These are phyloP conservation scores for Typhlomys cinereus DNA, from an alignment of 2,113 vertebrate genomes.

Conservation along the genomic window DNA sequence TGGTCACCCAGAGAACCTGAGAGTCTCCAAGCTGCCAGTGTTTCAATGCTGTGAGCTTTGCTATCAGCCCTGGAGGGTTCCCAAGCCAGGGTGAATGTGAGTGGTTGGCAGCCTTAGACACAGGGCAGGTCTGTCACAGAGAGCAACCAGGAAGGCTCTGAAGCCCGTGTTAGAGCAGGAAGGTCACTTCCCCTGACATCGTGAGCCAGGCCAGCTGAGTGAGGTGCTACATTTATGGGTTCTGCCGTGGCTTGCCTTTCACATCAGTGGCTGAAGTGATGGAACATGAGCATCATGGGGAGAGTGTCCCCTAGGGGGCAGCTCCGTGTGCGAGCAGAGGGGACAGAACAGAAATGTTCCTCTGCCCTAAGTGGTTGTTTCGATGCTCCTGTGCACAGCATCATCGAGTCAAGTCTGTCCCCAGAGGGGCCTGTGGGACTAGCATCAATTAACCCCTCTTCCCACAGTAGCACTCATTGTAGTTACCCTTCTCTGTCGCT, in stretches of 20 bases:
- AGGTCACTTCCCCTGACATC: neutral
- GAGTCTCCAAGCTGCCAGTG: neutral
- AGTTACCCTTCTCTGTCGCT: too few relatives aligned
- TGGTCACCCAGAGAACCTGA: neutral
- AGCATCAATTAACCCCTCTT: neutral
- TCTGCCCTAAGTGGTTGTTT: neutral
- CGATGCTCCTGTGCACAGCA: neutral
- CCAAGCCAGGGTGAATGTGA: too few relatives aligned
- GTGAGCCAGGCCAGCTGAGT: fast-evolving
- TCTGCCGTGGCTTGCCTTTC: neutral
- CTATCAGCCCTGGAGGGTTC: neutral
- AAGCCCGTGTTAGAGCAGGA: neutral
- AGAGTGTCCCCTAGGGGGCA: neutral
- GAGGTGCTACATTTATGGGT: neutral
- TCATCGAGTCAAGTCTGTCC: neutral
- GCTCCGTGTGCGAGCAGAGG: neutral
- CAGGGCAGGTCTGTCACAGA: neutral
- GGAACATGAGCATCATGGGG: neutral
- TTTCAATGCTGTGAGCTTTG: neutral
- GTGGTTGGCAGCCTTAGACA: neutral
- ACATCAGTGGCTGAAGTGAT: neutral
- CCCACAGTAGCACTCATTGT: neutral
- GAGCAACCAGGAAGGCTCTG: neutral
- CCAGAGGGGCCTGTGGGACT: neutral
- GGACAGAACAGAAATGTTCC: neutral